phyloP scores from a whole-genome alignment of 2,888 invertebrate genomes.

The Notodonta dromedarius region DNA sequence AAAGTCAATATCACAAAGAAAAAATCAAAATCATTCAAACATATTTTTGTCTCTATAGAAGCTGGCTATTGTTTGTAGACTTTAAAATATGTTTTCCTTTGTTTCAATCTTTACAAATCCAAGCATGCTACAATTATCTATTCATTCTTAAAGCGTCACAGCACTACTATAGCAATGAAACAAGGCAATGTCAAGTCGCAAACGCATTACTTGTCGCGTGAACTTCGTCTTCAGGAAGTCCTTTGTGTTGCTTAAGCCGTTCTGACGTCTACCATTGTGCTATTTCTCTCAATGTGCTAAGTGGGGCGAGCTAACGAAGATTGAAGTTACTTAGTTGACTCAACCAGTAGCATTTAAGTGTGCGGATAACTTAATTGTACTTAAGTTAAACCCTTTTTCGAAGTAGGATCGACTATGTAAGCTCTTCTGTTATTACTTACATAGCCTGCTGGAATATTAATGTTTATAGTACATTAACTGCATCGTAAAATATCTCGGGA shows the following conservation, averaged over 20 bases:
- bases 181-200: background rate
- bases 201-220: background rate
- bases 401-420: no score
- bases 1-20: no score
- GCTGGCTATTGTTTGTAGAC: no score
- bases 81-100: no score
- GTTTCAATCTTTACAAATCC: no score
- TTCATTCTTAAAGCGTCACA: background rate
- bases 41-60: no score
- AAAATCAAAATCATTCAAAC: no score
- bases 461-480: no score
- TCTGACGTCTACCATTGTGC: background rate
- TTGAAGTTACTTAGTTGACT: background rate
- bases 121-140: no score
- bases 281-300: constrained; percentile 3
- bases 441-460: no score
- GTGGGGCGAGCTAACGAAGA: constrained; percentile 4
- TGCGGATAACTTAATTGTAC: constrained; percentile 1
- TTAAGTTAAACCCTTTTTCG: background rate
- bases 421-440: no score
- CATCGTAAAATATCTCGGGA: no score
- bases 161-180: background rate
- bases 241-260: background rate
- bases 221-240: constrained; percentile 2
- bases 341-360: background rate